Percentiles rank a stretch among this genome's conserved stretches.
These are phyloP conservation scores for Drosophila setosimentum DNA, from an alignment of 2,888 invertebrate species.

Conservation along the genomic window DNA sequence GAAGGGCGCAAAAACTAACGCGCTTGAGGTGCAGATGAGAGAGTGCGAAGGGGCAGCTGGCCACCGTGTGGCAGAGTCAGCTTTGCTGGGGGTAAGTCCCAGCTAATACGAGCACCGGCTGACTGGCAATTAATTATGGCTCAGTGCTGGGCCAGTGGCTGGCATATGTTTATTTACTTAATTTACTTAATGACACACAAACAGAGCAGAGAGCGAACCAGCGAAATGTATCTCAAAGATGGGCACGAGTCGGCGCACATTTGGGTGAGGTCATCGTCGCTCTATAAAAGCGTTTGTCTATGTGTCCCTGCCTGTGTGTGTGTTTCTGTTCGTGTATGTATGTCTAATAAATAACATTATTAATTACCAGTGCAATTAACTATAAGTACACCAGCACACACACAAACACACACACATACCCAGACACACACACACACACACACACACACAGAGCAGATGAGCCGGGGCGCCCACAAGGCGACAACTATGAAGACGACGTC, in stretches of 20 bases:
- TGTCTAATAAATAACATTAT: slow-evolving; percentile 81
- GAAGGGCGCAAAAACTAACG: slow-evolving; percentile 83
- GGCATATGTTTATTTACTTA: slow-evolving; percentile 83
- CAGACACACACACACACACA: slow-evolving; percentile 4
- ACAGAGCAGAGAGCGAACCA: slow-evolving; percentile 23
- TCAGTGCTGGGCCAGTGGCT: slow-evolving; percentile 48
- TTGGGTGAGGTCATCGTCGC: slow-evolving; percentile 81
- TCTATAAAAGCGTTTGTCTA: slow-evolving; percentile 38
- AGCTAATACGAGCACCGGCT: slow-evolving; percentile 68
- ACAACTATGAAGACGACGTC: slow-evolving; percentile 38
- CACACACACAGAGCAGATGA: slow-evolving; percentile 7
- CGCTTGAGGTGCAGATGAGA: slow-evolving; percentile 69
- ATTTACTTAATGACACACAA: slow-evolving; percentile 82
- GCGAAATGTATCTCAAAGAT: slow-evolving; percentile 53
- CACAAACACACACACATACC: slow-evolving; percentile 16
- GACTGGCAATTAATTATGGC: slow-evolving; percentile 82
- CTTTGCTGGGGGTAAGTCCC: slow-evolving; percentile 42
- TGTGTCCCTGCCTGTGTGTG: background rate
- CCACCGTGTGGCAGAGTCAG: slow-evolving; percentile 23
- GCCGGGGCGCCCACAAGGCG: slow-evolving; percentile 45
- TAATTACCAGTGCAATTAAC: slow-evolving; percentile 82
- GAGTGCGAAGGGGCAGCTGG: slow-evolving; percentile 28
- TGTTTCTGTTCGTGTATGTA: slow-evolving; percentile 48
- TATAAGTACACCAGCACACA: slow-evolving; percentile 67
- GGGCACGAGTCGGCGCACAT: slow-evolving; percentile 69